Evolutionary conservation across 1,140 invertebrate species (phyloP).

Genomic region (Pararge aegeria): DNA sequence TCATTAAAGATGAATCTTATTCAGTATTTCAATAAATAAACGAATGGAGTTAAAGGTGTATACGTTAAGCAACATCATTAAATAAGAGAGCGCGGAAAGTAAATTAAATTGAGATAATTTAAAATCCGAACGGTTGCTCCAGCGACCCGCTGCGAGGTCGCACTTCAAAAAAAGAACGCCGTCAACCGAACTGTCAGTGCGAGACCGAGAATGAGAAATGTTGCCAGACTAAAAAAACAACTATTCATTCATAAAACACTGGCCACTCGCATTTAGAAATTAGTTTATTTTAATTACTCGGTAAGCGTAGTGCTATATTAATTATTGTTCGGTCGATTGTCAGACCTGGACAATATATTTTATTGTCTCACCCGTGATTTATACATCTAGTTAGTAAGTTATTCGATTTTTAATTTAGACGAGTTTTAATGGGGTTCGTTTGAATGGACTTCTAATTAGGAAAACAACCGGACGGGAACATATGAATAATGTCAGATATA

Average conservation of each 20-base stretch:
- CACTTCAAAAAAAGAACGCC: constrained; percentile 67
- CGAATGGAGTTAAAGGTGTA: not conserved
- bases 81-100: constrained; percentile 29
- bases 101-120: constrained; percentile 75
- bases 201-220: constrained; percentile 70
- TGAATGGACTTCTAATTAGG: constrained; percentile 78
- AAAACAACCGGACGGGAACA: constrained; percentile 59
- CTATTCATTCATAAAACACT: constrained; percentile 68
- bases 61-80: constrained; percentile 22
- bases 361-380: constrained; percentile 76
- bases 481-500: constrained; percentile 75
- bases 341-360: constrained; percentile 73
- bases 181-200: constrained; percentile 69
- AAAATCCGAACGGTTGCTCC: constrained; percentile 62
- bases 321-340: constrained; percentile 55
- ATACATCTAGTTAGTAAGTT: constrained; percentile 78
- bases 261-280: constrained; percentile 69
- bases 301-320: constrained; percentile 72
- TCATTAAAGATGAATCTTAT: not conserved
- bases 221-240: constrained; percentile 57
- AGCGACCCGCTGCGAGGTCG: constrained; percentile 68
- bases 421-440: constrained; percentile 73
- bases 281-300: constrained; percentile 78
- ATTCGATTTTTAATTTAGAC: constrained; percentile 78
- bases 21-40: constrained; percentile 2